These are phyloP conservation scores for Drosophila ohnishii DNA, from an alignment of 1,140 invertebrate species.

Conservation along the genomic window DNA sequence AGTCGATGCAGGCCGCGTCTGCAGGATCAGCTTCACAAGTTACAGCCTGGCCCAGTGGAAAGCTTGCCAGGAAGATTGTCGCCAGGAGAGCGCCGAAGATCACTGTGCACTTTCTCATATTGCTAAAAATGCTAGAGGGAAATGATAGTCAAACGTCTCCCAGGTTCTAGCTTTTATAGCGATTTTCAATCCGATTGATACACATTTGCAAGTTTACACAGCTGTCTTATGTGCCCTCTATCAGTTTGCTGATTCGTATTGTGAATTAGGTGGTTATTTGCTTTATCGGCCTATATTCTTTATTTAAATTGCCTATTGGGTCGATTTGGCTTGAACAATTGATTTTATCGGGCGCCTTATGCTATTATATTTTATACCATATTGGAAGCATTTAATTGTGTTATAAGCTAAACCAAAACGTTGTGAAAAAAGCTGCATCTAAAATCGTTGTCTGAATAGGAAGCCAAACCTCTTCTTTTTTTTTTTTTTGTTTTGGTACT, in stretches of 20 bases:
- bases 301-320: not conserved
- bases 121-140: not conserved
- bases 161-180: not conserved
- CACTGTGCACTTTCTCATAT: constrained; percentile 13
- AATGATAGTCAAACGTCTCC: not conserved
- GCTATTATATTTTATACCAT: not conserved
- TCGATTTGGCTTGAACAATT: not conserved
- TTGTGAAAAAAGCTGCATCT: too few relatives aligned
- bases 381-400: too few relatives aligned
- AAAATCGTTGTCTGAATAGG: too few relatives aligned
- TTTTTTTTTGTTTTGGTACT: too few relatives aligned
- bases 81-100: constrained; percentile 7
- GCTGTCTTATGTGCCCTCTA: not conserved
- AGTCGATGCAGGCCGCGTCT: too few relatives aligned
- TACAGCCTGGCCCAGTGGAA: constrained; percentile 2
- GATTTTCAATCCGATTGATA: not conserved
- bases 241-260: not conserved
- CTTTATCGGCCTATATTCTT: not conserved
- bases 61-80: constrained; percentile 10
- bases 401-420: too few relatives aligned
- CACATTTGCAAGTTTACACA: not conserved
- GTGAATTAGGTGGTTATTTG: not conserved
- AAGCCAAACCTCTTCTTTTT: too few relatives aligned
- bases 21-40: not conserved
- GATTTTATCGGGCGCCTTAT: not conserved